phyloP scores from a whole-genome alignment of 2,888 invertebrate species.

The Sinopyrophorus schimmeli region DNA sequence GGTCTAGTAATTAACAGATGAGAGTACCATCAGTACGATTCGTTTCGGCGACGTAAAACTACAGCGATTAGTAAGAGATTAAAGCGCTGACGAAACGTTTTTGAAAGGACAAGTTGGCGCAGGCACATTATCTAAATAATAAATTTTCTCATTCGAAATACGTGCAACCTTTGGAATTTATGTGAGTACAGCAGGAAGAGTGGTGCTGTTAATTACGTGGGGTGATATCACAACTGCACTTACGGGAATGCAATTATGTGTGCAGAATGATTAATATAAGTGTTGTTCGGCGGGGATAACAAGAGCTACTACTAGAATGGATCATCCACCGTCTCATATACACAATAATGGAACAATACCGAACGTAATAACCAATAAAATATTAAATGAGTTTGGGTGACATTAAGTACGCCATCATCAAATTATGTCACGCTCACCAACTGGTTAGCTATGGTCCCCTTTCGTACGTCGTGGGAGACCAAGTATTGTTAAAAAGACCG shows the following conservation, averaged over 20 bases:
- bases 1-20: too few relatives aligned
- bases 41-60: too few relatives aligned
- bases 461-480: constrained; percentile 7
- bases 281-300: constrained; percentile 42
- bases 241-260: constrained; percentile 52
- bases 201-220: constrained; percentile 50
- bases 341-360: constrained; percentile 40
- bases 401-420: constrained; percentile 28
- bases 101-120: too few relatives aligned
- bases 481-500: constrained; percentile 15
- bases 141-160: constrained; percentile 23
- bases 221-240: constrained; percentile 47
- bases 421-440: constrained; percentile 21
- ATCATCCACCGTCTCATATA: constrained; percentile 25
- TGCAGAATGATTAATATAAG: constrained; percentile 50
- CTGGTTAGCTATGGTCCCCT: constrained; percentile 8
- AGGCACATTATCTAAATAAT: constrained; percentile 20
- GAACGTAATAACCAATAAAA: constrained; percentile 41
- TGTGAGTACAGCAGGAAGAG: constrained; percentile 47
- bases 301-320: constrained; percentile 31
- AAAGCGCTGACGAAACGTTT: too few relatives aligned
- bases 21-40: too few relatives aligned
- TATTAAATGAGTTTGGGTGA: constrained; percentile 35
- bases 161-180: constrained; percentile 25
- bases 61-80: too few relatives aligned